phyloP scores from a whole-genome alignment of 2,113 vertebrate genomes.

The Mirounga angustirostris region DNA sequence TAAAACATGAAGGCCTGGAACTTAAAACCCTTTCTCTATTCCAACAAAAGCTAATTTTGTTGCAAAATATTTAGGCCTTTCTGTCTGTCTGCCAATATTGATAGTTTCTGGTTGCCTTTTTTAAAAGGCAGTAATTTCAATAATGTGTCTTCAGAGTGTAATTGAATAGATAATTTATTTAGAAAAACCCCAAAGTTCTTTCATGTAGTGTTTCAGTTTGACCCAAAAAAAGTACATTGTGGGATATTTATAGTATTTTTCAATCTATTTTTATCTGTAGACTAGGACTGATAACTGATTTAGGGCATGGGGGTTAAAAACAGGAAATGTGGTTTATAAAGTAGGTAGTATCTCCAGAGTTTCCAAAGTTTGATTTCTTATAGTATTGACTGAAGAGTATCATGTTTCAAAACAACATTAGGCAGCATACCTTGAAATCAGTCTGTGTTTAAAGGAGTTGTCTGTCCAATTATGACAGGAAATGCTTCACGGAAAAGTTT shows the following conservation, averaged over 20 bases:
- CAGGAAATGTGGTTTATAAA: conserved; percentile 91
- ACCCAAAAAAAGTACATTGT: conserved; percentile 84
- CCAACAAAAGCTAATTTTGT: not conserved
- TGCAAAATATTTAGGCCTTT: not conserved
- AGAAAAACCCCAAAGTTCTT: conserved; percentile 79
- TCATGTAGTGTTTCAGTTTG: conserved; percentile 87
- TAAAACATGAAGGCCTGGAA: not conserved
- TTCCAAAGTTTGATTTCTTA: conserved; percentile 87
- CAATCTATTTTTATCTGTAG: conserved; percentile 89
- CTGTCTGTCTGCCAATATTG: not conserved
- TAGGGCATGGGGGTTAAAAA: conserved; percentile 89
- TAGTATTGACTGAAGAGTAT: conserved; percentile 79
- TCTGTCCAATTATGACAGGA: conserved; percentile 86
- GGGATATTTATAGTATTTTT: conserved; percentile 88
- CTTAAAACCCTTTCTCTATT: not conserved
- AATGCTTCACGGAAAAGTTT: conserved; percentile 82
- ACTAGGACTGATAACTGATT: conserved; percentile 86
- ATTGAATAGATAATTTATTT: conserved; percentile 65
- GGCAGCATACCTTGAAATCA: conserved; percentile 83
- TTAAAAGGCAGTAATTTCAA: not conserved
- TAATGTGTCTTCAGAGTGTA: conserved; percentile 46
- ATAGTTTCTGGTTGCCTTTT: conserved; percentile 13
- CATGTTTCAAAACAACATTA: conserved; percentile 85
- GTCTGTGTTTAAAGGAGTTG: conserved; percentile 75
- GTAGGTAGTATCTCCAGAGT: conserved; percentile 89